Conservation (phyloP, 2,888 invertebrate genomes). For the Oscheius sp. region DNA sequence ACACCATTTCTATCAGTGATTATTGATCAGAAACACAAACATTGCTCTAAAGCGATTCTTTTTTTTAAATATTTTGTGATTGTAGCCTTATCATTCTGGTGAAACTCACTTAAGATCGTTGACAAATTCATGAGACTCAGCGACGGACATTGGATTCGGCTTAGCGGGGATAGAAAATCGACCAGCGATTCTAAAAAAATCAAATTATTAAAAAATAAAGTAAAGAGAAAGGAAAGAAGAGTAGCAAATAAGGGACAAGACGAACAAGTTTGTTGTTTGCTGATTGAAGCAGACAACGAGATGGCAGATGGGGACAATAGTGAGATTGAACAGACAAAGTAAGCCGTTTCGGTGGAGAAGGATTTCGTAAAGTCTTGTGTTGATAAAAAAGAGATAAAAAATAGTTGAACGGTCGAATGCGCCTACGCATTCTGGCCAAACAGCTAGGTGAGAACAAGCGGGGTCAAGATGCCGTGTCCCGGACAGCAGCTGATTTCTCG, state of each 20-base stretch:
- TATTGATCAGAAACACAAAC: too few species aligned
- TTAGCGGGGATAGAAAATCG: slow-evolving; percentile 41
- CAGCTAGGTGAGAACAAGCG: slow-evolving; percentile 15
- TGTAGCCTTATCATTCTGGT: neutral
- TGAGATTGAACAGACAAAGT: neutral
- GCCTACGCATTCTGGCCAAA: slow-evolving; percentile 2
- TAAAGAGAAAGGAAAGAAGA: slow-evolving; percentile 1
- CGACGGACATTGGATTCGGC: slow-evolving; percentile 35
- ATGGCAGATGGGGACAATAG: slow-evolving; percentile 5
- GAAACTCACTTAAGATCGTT: slow-evolving; percentile 41
- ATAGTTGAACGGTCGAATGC: neutral
- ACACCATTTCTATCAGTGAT: too few species aligned
- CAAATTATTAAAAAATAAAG: neutral
- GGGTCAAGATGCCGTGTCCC: slow-evolving; percentile 24
- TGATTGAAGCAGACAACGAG: slow-evolving; percentile 23
- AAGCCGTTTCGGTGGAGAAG: neutral
- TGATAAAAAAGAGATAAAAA: slow-evolving; percentile 11
- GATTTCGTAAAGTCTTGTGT: neutral
- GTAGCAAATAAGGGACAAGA: neutral
- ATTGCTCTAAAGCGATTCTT: neutral
- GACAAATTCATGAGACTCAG: slow-evolving; percentile 36
- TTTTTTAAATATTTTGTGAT: too few species aligned
- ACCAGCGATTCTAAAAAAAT: slow-evolving; percentile 40
- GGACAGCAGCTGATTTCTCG: slow-evolving; percentile 29
- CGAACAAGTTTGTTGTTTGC: slow-evolving; percentile 30